Evolutionary conservation across 2,113 vertebrate genomes (phyloP), one percentile per base, ranked within the genome.

Genomic region (Nerophis ophidion): DNA sequence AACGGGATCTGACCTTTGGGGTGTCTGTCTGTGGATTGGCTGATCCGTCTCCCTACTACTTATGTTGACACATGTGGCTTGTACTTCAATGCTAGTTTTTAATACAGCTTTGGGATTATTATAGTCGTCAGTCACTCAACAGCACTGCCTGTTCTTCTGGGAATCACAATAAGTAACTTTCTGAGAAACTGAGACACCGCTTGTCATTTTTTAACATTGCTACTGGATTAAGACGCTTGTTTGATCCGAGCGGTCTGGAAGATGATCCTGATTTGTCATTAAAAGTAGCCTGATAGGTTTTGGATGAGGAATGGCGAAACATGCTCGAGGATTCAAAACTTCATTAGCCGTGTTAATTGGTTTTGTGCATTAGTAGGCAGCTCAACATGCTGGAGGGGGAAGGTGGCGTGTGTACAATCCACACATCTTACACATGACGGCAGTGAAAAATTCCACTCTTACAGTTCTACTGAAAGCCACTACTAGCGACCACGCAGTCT

Each of bases 321-420:
- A 61, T 26, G 76, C 84, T 74, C 74, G 5, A 57, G 82, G 87
- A 86, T 55, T 74, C 60, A 34, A 45, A 16, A 72, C 75, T 78
- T 87, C 79, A 88, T 89, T 87, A 84, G 72, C 73, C 77, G 66
- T 81, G 71, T 74, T 86, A 87, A 90, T 89, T 72, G 82, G 71
- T 77, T 85, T 74, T 70, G 47, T 45, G 12, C 70, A 63, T 87
- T 84, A 81, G 83, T 84, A 74, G 73, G 76, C 63, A 53, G 75
- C 68, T 73, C 71, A 14, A n/a, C 38, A 59, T 49, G 56, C 62
- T 48, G 36, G 69, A 74, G 70, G 58, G 68, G 66, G 57, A 63
- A 35, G 51, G 70, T 9, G 38, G 1, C 56, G n/a, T 36, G 51
- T 60, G 38, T 11, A 2, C 47, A 38, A 57, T 33, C 48, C 65